These are phyloP conservation scores for Trachelus tabidus DNA, from an alignment of 2,888 invertebrate species.

Conservation along the genomic window DNA sequence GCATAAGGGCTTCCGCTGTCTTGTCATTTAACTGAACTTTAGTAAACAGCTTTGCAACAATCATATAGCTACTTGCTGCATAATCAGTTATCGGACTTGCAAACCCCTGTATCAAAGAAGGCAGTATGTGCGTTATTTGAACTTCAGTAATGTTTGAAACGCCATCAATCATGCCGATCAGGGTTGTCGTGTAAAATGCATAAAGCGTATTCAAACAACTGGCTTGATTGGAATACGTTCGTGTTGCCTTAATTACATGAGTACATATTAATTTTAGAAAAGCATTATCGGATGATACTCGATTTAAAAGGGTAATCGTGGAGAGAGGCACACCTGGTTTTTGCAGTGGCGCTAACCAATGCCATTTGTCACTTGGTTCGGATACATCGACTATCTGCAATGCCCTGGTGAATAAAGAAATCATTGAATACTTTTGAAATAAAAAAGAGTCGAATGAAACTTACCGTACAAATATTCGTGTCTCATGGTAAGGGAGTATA, in stretches of 20 bases:
- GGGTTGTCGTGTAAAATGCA: slow-evolving; percentile 83
- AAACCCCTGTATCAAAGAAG: slow-evolving; percentile 78
- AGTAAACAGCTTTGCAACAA: slow-evolving; percentile 76
- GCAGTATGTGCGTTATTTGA: slow-evolving; percentile 77
- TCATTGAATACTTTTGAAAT: background rate
- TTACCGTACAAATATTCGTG: slow-evolving; percentile 83
- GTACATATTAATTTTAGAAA: slow-evolving; percentile 75
- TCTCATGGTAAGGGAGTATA: slow-evolving; percentile 93
- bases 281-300: slow-evolving; percentile 73
- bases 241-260: slow-evolving; percentile 71
- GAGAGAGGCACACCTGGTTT: slow-evolving; percentile 81
- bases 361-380: slow-evolving; percentile 74
- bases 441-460: background rate
- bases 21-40: slow-evolving; percentile 72
- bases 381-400: slow-evolving; percentile 81
- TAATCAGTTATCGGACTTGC: slow-evolving; percentile 77
- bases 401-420: slow-evolving; percentile 63
- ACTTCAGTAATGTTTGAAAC: slow-evolving; percentile 70
- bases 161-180: slow-evolving; percentile 77
- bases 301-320: slow-evolving; percentile 78
- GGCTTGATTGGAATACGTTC: slow-evolving; percentile 71
- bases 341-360: slow-evolving; percentile 80
- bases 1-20: slow-evolving; percentile 72
- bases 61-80: slow-evolving; percentile 79
- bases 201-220: slow-evolving; percentile 76